Evolutionary conservation across 2,888 invertebrate genomes (phyloP), one percentile per base, ranked within the genome.

Genomic region (Phyllotreta striolata): DNA sequence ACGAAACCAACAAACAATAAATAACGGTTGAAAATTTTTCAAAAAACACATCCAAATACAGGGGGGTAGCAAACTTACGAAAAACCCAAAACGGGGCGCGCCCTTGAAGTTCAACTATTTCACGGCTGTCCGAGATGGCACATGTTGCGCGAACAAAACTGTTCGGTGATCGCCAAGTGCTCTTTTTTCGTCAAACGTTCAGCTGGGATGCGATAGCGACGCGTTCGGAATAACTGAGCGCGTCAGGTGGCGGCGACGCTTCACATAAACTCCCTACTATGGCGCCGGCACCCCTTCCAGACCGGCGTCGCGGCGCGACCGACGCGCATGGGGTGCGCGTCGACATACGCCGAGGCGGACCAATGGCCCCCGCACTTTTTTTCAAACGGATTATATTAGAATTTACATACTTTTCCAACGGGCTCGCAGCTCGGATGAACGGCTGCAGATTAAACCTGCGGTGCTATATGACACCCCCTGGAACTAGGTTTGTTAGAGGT

Each of bases 201-300:
- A 44, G 39, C 40, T 40, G 44, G 57, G 34, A 24, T 55, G 13
- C 38, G 38, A 61, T 58, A 35, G 41, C 62, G 38, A 57, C 65
- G 65, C 65, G 62, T 47, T 62, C 57, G 62, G 47, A 41, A 62
- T 55, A 54, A 65, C 65, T 65, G 65, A 65, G 52, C 60, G 59
- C 46, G 34, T 14, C 35, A 37, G 14, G 49, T 40, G 51, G 39
- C 10, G 57, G 24, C 63, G 66, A 14, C 60, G 66, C 63, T 57
- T 63, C 60, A 61, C 60, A 66, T 66, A 66, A 60, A 55, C 66
- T 66, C 66, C 66, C 66, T 63, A 44, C 65, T 62, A 52, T 51
- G 61, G 37, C 61, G 41, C 38, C 12, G 54, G 55, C 66, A 64
- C 54, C 64, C 64, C 64, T 61, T 56, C 56, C 57, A 43, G 46